Conservation (phyloP, 2,797 vertebrate genomes). For the Sebastes diaconus region DNA sequence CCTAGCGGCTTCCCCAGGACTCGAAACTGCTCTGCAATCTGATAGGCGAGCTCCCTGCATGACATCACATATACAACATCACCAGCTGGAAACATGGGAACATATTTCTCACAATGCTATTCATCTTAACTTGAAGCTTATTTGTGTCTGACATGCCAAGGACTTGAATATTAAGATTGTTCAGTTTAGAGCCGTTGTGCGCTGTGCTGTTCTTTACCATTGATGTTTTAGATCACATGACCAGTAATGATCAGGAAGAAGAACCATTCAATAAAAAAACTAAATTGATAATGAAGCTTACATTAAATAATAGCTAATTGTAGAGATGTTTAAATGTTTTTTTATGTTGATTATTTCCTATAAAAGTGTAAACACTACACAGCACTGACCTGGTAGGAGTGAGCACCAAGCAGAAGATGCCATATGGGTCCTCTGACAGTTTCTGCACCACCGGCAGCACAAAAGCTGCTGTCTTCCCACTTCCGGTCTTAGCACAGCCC, state of each 20-base stretch:
- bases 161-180: neutral
- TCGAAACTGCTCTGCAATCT: conserved; percentile 96
- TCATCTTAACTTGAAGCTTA: neutral
- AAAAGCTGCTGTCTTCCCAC: conserved; percentile 95
- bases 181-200: neutral
- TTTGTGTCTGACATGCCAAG: neutral
- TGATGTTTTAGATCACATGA: neutral
- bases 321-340: neutral
- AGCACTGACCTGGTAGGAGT: conserved; percentile 90
- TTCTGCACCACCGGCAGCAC: conserved; percentile 94
- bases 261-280: neutral
- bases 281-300: neutral
- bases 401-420: conserved; percentile 94
- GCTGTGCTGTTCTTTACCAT: neutral
- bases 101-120: neutral
- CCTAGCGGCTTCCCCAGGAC: conserved; percentile 94
- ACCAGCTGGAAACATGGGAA: neutral
- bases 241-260: neutral
- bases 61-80: conserved; percentile 26
- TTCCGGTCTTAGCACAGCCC: conserved; percentile 96
- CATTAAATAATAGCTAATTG: neutral
- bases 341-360: neutral
- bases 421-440: conserved; percentile 93
- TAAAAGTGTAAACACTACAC: neutral
- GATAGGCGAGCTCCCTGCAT: conserved; percentile 93